phyloP scores from a whole-genome alignment of 2,797 vertebrate species.

The Tapera naevia region DNA sequence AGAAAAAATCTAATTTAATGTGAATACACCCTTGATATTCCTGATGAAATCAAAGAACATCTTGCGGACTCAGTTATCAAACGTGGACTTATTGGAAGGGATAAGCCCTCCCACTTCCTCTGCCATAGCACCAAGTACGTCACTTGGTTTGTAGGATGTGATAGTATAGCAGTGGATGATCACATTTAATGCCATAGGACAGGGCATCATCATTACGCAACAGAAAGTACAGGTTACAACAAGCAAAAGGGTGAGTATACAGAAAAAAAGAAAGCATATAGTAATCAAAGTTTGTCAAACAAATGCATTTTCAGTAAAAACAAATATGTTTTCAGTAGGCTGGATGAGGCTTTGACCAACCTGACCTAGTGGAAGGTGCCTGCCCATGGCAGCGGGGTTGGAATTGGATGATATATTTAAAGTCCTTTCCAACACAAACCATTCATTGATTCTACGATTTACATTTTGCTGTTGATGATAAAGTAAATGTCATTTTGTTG shows the following conservation, averaged over 20 bases:
- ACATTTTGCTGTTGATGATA: neutral
- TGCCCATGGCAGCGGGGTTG: too few species aligned
- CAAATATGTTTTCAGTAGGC: neutral
- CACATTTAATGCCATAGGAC: neutral
- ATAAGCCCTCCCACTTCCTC: neutral
- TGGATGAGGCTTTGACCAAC: too few species aligned
- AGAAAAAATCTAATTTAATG: neutral
- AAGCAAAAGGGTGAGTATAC: neutral
- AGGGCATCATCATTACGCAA: neutral
- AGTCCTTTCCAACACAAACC: too few species aligned
- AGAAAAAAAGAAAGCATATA: neutral
- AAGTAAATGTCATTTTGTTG: neutral
- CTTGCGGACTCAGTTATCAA: neutral
- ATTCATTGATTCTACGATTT: neutral
- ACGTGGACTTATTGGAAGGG: neutral
- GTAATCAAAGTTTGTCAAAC: neutral
- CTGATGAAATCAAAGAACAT: neutral
- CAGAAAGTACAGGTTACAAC: neutral
- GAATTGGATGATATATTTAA: too few species aligned
- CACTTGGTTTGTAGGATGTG: neutral
- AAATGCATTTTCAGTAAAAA: neutral
- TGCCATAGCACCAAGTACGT: neutral
- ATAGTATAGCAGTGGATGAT: neutral
- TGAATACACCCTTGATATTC: neutral
- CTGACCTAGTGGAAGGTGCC: too few species aligned